Conservation (phyloP, 2,113 vertebrate genomes). For the Heloderma charlesbogerti region DNA sequence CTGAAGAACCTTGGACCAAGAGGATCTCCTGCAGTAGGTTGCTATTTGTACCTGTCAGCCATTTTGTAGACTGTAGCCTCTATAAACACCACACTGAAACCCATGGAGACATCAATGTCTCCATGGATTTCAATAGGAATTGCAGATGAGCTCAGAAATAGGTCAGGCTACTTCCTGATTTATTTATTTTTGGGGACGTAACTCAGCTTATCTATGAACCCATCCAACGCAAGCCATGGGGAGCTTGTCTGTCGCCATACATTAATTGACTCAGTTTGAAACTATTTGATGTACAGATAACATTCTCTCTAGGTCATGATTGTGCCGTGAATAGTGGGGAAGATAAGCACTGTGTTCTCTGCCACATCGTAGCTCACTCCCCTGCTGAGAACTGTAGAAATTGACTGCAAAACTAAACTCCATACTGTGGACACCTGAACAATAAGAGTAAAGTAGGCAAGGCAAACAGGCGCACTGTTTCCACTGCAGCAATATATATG, state of each 20-base stretch:
- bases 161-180: no score
- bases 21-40: background rate
- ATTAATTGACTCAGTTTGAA: background rate
- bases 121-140: background rate
- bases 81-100: no score
- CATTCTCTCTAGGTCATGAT: background rate
- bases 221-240: background rate
- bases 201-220: background rate
- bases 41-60: background rate
- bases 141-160: background rate
- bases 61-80: background rate
- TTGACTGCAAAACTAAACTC: background rate
- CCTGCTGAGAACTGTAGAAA: background rate
- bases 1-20: background rate
- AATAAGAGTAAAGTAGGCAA: background rate
- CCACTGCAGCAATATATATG: background rate
- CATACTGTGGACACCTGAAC: background rate
- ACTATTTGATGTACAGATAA: background rate
- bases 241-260: background rate
- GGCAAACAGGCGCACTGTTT: background rate
- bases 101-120: background rate
- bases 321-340: background rate
- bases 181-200: background rate
- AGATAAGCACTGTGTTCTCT: background rate
- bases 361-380: background rate